Conservation (phyloP, 1,140 invertebrate species). For the Drosophila littoralis region DNA sequence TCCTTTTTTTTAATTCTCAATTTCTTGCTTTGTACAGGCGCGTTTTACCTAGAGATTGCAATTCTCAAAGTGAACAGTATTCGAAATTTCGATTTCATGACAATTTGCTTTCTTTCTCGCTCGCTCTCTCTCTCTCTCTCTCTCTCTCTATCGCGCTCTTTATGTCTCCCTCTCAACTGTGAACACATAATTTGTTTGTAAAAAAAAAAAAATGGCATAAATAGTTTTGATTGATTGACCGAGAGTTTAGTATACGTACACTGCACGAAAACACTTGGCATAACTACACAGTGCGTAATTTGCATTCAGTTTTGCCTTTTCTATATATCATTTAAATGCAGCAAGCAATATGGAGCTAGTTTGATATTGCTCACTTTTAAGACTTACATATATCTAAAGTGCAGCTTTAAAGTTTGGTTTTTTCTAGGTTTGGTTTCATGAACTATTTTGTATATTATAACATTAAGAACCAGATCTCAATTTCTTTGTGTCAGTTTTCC, state of each 20-base stretch:
- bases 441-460: not conserved
- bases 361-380: not conserved
- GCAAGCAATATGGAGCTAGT: not conserved
- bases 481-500: not conserved
- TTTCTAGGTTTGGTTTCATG: not conserved
- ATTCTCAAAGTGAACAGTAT: not conserved
- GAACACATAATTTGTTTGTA: slow-evolving; percentile 39
- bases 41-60: slow-evolving; percentile 14
- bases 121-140: too few species aligned
- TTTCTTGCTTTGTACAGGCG: slow-evolving; percentile 28
- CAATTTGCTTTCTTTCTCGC: slow-evolving; percentile 9
- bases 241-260: slow-evolving; percentile 5
- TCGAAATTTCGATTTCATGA: slow-evolving; percentile 7
- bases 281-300: not conserved
- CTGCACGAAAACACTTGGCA: not conserved
- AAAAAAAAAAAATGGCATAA: slow-evolving; percentile 41
- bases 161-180: slow-evolving; percentile 11
- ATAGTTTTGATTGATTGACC: slow-evolving; percentile 29
- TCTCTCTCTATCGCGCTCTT: too few species aligned
- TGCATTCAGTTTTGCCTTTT: not conserved
- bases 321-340: slow-evolving; percentile 5
- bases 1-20: too few species aligned
- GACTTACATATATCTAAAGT: not conserved
- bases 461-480: not conserved
- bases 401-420: not conserved